Conservation (phyloP, 2,113 vertebrate genomes). For the Austrofundulus limnaeus region DNA sequence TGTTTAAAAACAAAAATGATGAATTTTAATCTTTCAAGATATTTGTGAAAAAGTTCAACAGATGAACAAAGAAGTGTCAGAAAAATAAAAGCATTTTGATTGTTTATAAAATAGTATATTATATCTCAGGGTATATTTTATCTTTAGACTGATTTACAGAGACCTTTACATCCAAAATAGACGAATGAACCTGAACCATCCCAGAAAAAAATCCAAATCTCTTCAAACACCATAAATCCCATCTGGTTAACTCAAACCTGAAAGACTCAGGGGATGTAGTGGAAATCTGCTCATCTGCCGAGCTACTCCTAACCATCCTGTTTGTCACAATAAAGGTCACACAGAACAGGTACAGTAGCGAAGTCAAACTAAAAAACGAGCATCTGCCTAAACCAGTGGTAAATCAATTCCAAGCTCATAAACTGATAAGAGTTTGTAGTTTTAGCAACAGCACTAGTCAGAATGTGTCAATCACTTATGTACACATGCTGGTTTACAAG, state of each 20-base stretch:
- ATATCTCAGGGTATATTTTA: neutral
- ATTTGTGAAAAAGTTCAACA: no score
- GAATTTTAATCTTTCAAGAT: no score
- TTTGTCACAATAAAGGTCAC: constrained; percentile 69
- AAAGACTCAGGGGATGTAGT: constrained; percentile 40
- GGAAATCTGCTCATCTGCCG: neutral
- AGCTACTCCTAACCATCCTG: constrained; percentile 42
- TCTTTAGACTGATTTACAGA: constrained; percentile 2
- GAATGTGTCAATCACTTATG: constrained; percentile 15
- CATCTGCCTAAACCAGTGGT: no score
- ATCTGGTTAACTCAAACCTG: constrained; percentile 37
- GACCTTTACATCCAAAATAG: neutral
- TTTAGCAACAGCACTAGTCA: neutral
- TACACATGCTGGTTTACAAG: constrained; percentile 19
- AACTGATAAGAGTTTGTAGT: no score
- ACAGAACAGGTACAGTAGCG: neutral
- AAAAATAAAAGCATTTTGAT: no score
- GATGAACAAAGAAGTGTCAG: no score
- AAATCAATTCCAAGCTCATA: no score
- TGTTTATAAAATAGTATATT: no score
- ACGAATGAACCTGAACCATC: neutral
- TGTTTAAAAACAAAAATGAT: no score
- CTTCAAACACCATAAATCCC: constrained; percentile 8
- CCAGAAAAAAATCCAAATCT: neutral
- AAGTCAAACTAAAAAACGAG: neutral